Percentiles rank a stretch among this genome's conserved stretches.
phyloP scores from a whole-genome alignment of 30 jellyfish, hydroid and myxozoan species.

The Aurelia coerulea region DNA sequence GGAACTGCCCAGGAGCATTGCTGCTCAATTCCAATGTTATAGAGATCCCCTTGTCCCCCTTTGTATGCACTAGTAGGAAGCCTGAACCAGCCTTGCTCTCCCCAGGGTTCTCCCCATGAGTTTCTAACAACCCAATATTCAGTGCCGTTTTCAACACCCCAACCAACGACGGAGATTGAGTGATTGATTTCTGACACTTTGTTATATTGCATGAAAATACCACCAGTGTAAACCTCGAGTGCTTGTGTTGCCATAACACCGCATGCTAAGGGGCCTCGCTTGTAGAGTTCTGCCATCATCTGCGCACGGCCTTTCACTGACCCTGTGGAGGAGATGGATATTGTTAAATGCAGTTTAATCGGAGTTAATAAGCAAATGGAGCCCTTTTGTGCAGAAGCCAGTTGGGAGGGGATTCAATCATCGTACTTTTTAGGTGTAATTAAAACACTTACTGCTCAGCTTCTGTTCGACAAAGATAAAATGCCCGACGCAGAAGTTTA shows the following conservation, averaged over 20 bases:
- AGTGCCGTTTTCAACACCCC: conserved; percentile 98
- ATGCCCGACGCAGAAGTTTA: too few relatives aligned
- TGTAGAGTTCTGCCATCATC: conserved; percentile 92
- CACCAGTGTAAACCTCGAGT: conserved; percentile 83
- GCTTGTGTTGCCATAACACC: conserved; percentile 90
- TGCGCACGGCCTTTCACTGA: conserved; percentile 86
- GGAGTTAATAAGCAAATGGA: background rate
- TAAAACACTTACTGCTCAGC: too few relatives aligned
- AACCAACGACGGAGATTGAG: conserved; percentile 85
- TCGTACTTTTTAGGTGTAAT: too few relatives aligned
- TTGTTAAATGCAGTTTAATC: too few relatives aligned
- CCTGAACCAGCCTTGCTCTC: conserved; percentile 94
- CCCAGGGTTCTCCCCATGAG: conserved; percentile 99
- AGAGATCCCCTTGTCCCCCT: conserved; percentile 80
- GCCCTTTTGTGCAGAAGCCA: too few relatives aligned
- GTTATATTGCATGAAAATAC: conserved; percentile 69
- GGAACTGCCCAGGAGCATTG: conserved; percentile 92
- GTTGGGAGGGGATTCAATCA: too few relatives aligned
- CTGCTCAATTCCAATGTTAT: conserved; percentile 85
- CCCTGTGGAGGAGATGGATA: conserved; percentile 33
- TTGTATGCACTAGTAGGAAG: conserved; percentile 83
- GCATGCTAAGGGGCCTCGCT: conserved; percentile 95
- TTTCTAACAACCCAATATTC: conserved; percentile 96
- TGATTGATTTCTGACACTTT: conserved; percentile 55
- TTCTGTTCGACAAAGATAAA: too few relatives aligned